These are phyloP conservation scores for Neria commutata DNA, from an alignment of 2,888 invertebrate species.

Conservation along the genomic window DNA sequence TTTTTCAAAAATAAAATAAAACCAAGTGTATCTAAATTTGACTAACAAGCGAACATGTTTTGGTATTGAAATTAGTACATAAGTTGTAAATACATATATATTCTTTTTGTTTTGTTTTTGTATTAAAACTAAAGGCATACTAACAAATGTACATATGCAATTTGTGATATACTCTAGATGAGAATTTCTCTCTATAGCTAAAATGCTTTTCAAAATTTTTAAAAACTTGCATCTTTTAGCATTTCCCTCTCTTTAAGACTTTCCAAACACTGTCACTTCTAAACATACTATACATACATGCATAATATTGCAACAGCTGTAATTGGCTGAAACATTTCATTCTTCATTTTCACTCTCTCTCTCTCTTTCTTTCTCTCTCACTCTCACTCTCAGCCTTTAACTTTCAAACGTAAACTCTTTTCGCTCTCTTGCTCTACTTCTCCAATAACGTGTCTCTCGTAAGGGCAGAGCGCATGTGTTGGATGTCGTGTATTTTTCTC, in stretches of 20 bases:
- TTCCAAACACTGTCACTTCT: no score
- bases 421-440: slow-evolving; percentile 30
- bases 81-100: slow-evolving; percentile 51
- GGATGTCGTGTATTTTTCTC: slow-evolving; percentile 60
- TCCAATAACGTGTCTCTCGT: slow-evolving; percentile 61
- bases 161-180: slow-evolving; percentile 42
- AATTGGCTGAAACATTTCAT: slow-evolving; percentile 34
- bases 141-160: slow-evolving; percentile 46
- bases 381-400: slow-evolving; percentile 26
- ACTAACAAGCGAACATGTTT: slow-evolving; percentile 47
- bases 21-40: slow-evolving; percentile 52
- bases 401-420: slow-evolving; percentile 10
- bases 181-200: no score
- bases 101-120: neutral
- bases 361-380: slow-evolving; percentile 12
- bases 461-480: slow-evolving; percentile 64
- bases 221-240: neutral
- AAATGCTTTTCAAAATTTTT: slow-evolving; percentile 4
- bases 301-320: slow-evolving; percentile 35
- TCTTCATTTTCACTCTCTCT: no score
- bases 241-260: neutral
- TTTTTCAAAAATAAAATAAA: neutral
- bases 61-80: slow-evolving; percentile 51
- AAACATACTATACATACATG: no score
- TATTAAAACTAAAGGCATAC: slow-evolving; percentile 19